These are phyloP conservation scores for Aselliscus stoliczkanus DNA, from an alignment of 2,797 vertebrate genomes.

Conservation along the genomic window DNA sequence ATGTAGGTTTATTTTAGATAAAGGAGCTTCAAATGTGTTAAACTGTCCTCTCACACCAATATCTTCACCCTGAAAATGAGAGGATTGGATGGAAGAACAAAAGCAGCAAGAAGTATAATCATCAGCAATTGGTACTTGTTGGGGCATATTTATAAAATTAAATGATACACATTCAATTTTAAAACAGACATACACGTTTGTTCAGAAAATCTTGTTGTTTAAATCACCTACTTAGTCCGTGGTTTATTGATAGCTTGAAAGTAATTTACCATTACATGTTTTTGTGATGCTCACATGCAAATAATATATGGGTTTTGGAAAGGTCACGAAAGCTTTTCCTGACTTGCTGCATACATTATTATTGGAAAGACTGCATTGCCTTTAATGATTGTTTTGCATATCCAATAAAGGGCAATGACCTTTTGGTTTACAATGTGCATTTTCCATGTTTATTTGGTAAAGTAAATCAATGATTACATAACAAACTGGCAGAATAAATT, in stretches of 20 bases:
- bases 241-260: not conserved
- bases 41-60: conserved; percentile 63
- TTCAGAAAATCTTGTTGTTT: not conserved
- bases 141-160: not conserved
- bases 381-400: not conserved
- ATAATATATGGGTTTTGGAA: not conserved
- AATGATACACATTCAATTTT: not conserved
- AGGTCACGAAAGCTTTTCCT: not conserved
- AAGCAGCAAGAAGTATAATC: not conserved
- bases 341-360: not conserved
- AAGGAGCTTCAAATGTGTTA: conserved; percentile 78
- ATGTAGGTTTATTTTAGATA: conserved; percentile 88
- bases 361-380: not conserved
- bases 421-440: not conserved
- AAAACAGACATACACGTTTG: not conserved
- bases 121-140: not conserved
- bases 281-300: not conserved
- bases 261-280: not conserved
- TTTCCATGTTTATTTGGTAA: not conserved
- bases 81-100: not conserved
- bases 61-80: conserved; percentile 76
- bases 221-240: not conserved
- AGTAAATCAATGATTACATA: not conserved
- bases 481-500: not conserved
- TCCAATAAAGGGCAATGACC: not conserved